A percentile compares a stretch with the other conserved stretches of the same genome.
phyloP scores from a whole-genome alignment of 2,797 vertebrate species.

The Simalia tracyae region DNA sequence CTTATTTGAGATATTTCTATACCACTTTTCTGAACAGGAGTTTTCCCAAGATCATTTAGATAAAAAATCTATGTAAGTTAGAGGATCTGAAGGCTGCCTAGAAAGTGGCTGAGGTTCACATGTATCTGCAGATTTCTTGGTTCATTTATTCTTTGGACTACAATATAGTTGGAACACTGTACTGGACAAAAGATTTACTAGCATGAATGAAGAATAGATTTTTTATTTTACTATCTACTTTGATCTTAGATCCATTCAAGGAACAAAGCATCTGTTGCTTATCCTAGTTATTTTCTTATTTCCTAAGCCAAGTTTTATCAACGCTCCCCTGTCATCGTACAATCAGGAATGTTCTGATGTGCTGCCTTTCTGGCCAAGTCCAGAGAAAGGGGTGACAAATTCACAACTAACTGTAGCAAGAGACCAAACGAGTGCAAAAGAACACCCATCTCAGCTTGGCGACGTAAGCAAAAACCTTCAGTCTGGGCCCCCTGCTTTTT shows the following conservation, averaged over 20 bases:
- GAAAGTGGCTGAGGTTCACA: neutral
- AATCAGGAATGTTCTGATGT: neutral
- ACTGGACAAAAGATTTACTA: neutral
- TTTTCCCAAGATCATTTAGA: neutral
- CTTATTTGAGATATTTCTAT: neutral
- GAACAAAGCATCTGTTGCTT: neutral
- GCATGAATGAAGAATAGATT: neutral
- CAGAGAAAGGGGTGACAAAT: neutral
- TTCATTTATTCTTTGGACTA: neutral
- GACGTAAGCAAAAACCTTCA: neutral
- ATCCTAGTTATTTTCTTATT: neutral
- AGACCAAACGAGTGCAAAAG: accelerated
- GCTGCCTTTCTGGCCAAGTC: neutral
- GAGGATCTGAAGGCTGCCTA: neutral
- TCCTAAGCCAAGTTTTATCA: neutral
- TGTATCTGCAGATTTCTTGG: neutral
- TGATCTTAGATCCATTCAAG: neutral
- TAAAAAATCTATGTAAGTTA: neutral
- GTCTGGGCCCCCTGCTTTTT: neutral
- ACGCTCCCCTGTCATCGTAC: neutral
- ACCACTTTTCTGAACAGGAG: neutral
- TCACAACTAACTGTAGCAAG: neutral
- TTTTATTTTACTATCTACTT: neutral
- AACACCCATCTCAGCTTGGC: neutral
- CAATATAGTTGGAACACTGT: neutral